Evolutionary conservation across 2,888 invertebrate species (phyloP).

Genomic region (Tiliacea citrago): DNA sequence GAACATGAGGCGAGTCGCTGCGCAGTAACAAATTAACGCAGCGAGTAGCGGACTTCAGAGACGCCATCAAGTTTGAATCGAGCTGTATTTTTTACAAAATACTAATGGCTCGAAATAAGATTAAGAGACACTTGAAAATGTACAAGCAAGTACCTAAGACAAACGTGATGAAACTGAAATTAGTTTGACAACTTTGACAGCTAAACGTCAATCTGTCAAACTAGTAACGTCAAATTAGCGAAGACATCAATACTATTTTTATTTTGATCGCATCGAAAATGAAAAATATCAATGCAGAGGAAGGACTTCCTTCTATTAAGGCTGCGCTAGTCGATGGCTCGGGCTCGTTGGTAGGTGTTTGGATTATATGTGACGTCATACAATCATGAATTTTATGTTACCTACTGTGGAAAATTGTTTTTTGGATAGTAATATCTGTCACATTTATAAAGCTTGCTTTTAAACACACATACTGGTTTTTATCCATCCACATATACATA

Average conservation of each 20-base stretch:
- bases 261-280: neutral
- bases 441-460: neutral
- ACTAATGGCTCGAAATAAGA: neutral
- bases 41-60: no score
- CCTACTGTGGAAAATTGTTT: neutral
- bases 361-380: neutral
- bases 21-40: no score
- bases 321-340: neutral
- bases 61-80: no score
- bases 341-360: no score
- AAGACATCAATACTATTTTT: neutral
- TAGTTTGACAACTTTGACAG: neutral
- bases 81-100: neutral
- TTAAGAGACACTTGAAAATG: neutral
- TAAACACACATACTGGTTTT: no score
- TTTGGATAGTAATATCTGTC: neutral
- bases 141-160: neutral
- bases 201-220: neutral
- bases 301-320: neutral
- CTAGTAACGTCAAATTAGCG: neutral
- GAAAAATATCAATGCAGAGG: neutral
- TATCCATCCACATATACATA: no score
- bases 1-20: no score
- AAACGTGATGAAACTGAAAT: neutral
- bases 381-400: neutral